A percentile compares a stretch with the other conserved stretches of the same genome.
These are phyloP conservation scores for Coluber constrictor DNA, from an alignment of 2,797 vertebrate genomes.

Conservation along the genomic window DNA sequence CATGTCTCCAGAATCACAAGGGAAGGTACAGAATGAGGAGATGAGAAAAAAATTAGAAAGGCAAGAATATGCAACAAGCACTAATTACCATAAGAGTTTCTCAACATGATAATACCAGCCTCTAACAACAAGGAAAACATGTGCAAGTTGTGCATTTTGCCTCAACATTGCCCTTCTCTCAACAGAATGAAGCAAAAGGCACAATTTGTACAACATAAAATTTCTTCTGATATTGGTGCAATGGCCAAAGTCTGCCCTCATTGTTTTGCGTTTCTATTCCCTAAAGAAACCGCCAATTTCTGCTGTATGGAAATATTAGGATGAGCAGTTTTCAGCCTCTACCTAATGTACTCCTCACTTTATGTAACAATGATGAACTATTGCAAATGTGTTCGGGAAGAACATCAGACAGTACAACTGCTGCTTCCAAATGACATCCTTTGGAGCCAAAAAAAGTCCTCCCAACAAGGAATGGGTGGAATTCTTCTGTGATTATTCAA, in stretches of 20 bases:
- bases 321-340: not conserved
- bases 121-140: not conserved
- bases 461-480: no score
- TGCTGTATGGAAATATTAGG: not conserved
- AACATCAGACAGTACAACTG: not conserved
- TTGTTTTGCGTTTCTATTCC: not conserved
- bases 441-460: not conserved
- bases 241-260: not conserved
- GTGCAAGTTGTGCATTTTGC: not conserved
- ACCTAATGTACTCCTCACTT: not conserved
- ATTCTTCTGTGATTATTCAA: not conserved
- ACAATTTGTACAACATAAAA: not conserved
- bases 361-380: not conserved
- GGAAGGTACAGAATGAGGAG: not conserved
- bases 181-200: not conserved
- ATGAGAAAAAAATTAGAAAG: not conserved
- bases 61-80: not conserved
- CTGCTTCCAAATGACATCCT: not conserved
- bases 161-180: not conserved
- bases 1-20: not conserved
- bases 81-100: not conserved
- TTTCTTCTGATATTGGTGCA: not conserved
- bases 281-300: not conserved
- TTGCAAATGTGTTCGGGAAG: not conserved
- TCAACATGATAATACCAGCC: not conserved